Evolutionary conservation across 2,113 vertebrate genomes (phyloP), one percentile per base, ranked within the genome.

Genomic region (Alethe castanea): DNA sequence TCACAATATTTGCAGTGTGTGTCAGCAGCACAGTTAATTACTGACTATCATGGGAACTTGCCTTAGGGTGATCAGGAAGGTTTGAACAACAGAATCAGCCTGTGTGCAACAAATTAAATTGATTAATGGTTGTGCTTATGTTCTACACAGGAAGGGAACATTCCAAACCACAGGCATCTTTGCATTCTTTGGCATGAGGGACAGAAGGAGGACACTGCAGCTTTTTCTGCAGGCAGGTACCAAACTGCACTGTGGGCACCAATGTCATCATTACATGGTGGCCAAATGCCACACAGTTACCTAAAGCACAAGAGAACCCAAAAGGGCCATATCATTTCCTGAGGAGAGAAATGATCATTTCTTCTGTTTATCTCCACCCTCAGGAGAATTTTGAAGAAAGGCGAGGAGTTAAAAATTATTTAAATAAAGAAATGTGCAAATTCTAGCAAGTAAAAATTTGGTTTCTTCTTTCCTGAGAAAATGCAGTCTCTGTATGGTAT

Each of bases 11-110:
- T 94, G 61, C 45, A 57, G 36, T 25, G 14, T 8, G 24, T 73
- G 67, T 65, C n/a, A 69, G 73, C 57, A 90, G 48, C 74, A 90
- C 35, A 87, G 73, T 76, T 94, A 89, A 89, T 92, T 90, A 86
- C 65, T 87, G 57, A 87, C 85, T 62, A 47, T 61, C 62, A 65
- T 12, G 42, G 59, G 48, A 92, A 71, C 45, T 89, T 84, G 84
- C 91, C 78, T 76, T 45, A 36, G 62, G 77, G 50, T 72, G 77
- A 76, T 72, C 69, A 79, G 73, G 73, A 81, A 81, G 78, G 42
- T 36, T 56, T 52, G 44, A 83, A 73, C 47, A 91, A 67, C 8
- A 61, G 80, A 67, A 62, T 54, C 62, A 84, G 59, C 33, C 56
- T 42, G 42, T 19, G 76, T 70, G 31, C 22, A 61, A 42, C 18